Percentiles rank a stretch among this genome's conserved stretches.
Evolutionary conservation across 2,888 invertebrate species (phyloP).

Genomic region (Andrena marginata): DNA sequence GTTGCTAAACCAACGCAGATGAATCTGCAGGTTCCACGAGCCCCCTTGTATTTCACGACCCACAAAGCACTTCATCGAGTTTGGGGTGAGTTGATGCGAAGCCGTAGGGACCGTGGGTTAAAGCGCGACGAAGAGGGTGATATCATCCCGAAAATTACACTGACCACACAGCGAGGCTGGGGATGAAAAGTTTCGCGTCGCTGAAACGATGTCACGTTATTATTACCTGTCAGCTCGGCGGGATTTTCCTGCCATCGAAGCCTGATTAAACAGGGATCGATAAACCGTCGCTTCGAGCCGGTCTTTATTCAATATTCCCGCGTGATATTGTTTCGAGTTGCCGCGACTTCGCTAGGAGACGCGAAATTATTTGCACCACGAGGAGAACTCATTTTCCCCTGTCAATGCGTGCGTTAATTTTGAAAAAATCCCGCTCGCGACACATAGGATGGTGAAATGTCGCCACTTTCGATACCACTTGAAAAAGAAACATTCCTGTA

Average conservation of each 20-base stretch:
- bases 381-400: constrained; percentile 29
- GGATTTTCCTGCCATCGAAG: constrained; percentile 26
- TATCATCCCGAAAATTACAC: constrained; percentile 19
- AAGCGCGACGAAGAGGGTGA: not conserved
- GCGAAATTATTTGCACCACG: constrained; percentile 12
- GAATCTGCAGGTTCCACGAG: not conserved
- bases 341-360: not conserved
- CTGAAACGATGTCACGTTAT: not conserved
- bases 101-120: constrained; percentile 4
- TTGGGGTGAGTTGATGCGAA: not conserved
- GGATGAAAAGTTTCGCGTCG: constrained; percentile 2
- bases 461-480: too few species aligned
- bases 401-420: not conserved
- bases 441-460: not conserved
- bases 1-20: not conserved
- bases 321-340: constrained; percentile 18
- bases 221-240: constrained; percentile 21
- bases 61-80: not conserved
- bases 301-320: constrained; percentile 28
- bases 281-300: constrained; percentile 24
- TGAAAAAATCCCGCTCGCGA: not conserved
- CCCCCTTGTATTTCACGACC: not conserved
- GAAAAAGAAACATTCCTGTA: too few species aligned
- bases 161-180: not conserved
- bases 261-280: constrained; percentile 33